Base-by-base conservation (phyloP, 1,140 invertebrate species). In the Eumaeus atala region DNA sequence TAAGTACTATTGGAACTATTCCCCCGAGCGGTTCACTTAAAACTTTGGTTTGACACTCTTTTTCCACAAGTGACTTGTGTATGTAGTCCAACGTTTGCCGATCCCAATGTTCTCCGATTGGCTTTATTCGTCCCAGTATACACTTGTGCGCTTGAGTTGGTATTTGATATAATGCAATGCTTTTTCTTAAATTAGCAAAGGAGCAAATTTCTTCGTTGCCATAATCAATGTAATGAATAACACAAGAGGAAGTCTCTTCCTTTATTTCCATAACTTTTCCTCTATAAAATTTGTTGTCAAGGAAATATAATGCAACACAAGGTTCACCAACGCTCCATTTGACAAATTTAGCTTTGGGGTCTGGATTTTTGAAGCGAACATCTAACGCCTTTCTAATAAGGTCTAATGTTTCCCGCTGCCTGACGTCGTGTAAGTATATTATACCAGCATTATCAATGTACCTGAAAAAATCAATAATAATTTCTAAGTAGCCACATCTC, bases 251-350 rank as follows among this genome's bases (percentile, higher is more conserved):
- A 9, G 71, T 52, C 38, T 78, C 76, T 0, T 78, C 61, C 16
- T 77, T 72, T 7, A 87, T 78, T 47, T 85, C 72, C 14, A 84
- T 33, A 8, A 93, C 86, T 51, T 78, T 65, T 16, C 90, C 91
- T 54, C 92, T 87, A 66, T 92, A 93, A 84, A 92, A 92, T 9
- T 81, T 78, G 3, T 89, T 80, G 67, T 94, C 90, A 5, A 87
- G 11, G 62, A 89, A 89, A 74, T 89, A 94, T 48, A 87, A 80
- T 0, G 89, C 92, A 11, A 93, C 78, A 60, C 93, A 93, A 0
- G 91, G 79, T 54, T 94, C 90, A 1, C 90, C 92, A 2, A 74
- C 64, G 44, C 66, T 59, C 91, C 90, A 91, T 54, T 75, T 73
- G 9, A 73, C 61, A 60, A 88, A 85, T 52, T 77, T 74, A 28